Percentiles rank a stretch among this genome's conserved stretches.
These are phyloP conservation scores for Saxidomus purpurata DNA, from an alignment of 1,140 invertebrate genomes.

Conservation along the genomic window DNA sequence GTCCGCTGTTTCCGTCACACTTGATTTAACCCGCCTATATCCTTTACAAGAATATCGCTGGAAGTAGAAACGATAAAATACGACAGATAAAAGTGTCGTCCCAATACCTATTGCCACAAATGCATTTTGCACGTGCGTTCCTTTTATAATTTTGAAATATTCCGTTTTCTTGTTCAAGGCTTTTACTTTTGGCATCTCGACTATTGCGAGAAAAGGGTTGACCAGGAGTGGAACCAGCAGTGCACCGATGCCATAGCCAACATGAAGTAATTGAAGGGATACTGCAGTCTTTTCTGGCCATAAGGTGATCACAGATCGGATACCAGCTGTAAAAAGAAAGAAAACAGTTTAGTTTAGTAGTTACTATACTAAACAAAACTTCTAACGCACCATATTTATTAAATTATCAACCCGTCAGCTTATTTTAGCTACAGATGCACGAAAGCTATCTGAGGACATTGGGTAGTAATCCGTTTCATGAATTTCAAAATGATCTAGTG, in stretches of 20 bases:
- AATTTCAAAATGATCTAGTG: too few species aligned
- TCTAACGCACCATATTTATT: too few species aligned
- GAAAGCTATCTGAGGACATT: too few species aligned
- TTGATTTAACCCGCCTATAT: neutral
- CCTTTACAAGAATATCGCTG: neutral
- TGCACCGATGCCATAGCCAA: conserved; percentile 28
- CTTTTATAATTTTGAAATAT: neutral
- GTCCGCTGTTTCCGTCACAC: neutral
- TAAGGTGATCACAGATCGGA: conserved; percentile 19
- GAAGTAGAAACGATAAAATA: conserved; percentile 6
- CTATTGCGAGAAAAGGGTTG: conserved; percentile 42
- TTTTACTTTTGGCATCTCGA: neutral
- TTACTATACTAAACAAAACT: too few species aligned
- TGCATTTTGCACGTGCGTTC: conserved; percentile 19
- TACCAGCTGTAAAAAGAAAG: conserved; percentile 20
- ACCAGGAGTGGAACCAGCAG: conserved; percentile 18
- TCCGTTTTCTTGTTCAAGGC: neutral
- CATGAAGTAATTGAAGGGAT: conserved; percentile 32
- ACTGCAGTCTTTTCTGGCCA: conserved; percentile 35
- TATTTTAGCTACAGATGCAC: too few species aligned
- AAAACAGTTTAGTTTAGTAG: too few species aligned
- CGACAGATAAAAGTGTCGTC: neutral
- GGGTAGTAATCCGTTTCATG: too few species aligned
- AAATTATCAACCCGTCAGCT: too few species aligned
- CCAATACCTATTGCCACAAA: conserved; percentile 3